Evolutionary conservation across 1,140 invertebrate genomes (phyloP), one percentile per base, ranked within the genome.

Genomic region (Drosophila truncata): DNA sequence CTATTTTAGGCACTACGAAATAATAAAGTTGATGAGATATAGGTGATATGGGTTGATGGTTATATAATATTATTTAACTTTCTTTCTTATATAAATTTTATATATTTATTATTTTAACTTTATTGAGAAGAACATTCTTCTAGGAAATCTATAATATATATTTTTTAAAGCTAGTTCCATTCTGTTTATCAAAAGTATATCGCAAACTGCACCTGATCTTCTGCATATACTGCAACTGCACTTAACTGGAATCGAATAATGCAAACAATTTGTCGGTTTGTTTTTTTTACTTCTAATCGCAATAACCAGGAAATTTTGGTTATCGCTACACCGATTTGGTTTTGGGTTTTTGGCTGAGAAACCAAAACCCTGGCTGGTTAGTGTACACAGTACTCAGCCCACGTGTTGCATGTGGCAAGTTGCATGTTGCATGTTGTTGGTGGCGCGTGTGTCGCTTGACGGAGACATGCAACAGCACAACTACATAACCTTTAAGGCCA

Each of bases 401-500:
- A 64, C 46, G 41, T 67, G 65, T 70, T 63, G 62, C n/a, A 55
- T 60, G 59, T 47, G 50, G 66, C 39, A 46, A 31, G 58, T 47
- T 71, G 63, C 65, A 59, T 76, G 73, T 49, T 46, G 67, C 63
- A 70, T 58, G 69, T 50, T 57, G 67, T 35, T 60, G 72, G 72
- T 73, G 65, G 84, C 67, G 64, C 80, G 71, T 70, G 64, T 67
- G 46, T 52, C 47, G 79, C 67, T 66, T 77, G 81, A 63, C 41
- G 49, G 54, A 52, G 80, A 88, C 84, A 84, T 82, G 85, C 85
- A 46, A 85, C 47, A 54, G 65, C 58, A 35, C 23, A 46, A 27
- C 29, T 35, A 86, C 84, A 90, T 88, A 88, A 88, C 84, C 84
- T 88, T 88, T 90, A 81, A 83, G 84, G 84, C 73, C 79, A 64